Evolutionary conservation across 2,888 invertebrate genomes (phyloP).

Genomic region (Conus canariensis): DNA sequence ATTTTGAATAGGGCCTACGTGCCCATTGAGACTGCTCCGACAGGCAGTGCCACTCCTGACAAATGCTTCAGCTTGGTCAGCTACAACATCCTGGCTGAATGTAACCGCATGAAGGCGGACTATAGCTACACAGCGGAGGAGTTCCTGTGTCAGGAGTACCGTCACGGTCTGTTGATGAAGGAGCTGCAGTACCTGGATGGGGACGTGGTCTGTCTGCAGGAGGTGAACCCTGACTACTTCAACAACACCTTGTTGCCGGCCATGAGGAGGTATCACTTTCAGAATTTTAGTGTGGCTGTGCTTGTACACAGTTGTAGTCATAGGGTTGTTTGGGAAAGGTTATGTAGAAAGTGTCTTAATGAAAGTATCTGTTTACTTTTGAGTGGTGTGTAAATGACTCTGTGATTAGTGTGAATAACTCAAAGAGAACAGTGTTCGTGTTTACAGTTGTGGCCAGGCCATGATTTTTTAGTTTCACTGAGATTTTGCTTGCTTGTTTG

Average conservation of each 20-base stretch:
- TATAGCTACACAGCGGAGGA: conserved; percentile 67
- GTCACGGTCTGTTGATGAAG: conserved; percentile 69
- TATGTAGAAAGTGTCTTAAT: too few relatives aligned
- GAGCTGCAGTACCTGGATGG: conserved; percentile 72
- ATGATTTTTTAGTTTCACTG: too few relatives aligned
- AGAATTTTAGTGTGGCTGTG: conserved; percentile 22
- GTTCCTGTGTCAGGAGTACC: conserved; percentile 64
- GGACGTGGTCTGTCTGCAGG: conserved; percentile 77
- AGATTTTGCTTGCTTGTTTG: too few relatives aligned
- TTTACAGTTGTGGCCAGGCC: too few relatives aligned
- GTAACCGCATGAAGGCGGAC: conserved; percentile 67
- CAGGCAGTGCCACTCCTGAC: conserved; percentile 51
- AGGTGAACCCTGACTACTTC: conserved; percentile 72
- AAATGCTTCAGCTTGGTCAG: conserved; percentile 72
- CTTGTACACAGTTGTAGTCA: neutral
- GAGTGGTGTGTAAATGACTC: too few relatives aligned
- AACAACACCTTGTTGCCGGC: conserved; percentile 59
- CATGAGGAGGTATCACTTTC: conserved; percentile 61
- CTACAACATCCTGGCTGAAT: conserved; percentile 77
- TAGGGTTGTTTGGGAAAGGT: neutral
- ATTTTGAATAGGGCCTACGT: conserved; percentile 48
- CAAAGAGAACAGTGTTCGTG: too few relatives aligned
- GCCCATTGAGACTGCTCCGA: conserved; percentile 43
- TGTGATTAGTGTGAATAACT: too few relatives aligned
- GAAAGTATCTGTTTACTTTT: too few relatives aligned